Base-by-base conservation (phyloP, 2,113 vertebrate species). In the Seriola quinqueradiata region DNA sequence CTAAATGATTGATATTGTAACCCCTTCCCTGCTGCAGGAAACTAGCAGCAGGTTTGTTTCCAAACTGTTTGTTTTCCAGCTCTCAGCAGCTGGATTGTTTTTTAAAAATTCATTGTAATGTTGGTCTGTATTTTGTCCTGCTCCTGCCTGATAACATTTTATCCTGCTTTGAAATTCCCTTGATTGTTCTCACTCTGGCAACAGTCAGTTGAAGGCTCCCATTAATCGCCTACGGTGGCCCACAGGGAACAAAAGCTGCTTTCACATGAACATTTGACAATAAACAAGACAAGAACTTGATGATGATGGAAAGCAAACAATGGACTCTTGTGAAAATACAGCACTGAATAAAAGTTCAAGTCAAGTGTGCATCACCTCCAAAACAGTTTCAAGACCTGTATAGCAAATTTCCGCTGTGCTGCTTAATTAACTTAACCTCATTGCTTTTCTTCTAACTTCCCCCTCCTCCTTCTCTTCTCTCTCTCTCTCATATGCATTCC, bases 81-180 rank as follows among this genome's bases (percentile, higher is more conserved):
- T 36, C 0, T 34, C 10, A 3, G 48, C 14, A 13, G 46, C 46
- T 25, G 25, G 34, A 10, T 46, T 66, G 4, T 36, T 36, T 36
- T 34, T 8, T 38, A 64, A 28, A 28, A 28, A 28, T 57, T n/a
- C 25, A 21, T 36, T 36, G 3, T 65, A 57, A 46, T 36, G 34
- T 50, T 17, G 23, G 10, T 34, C 7, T 44, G 19, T 9, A 5
- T 48, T 52, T 64, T 9, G 19, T 23, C 14, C 70, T 28, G 16
- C 38, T 64, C 17, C 60, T 66, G 61, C 61, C 34, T 44, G 21
- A 28, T 70, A 61, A 64, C 36, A 55, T 21, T 70, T 68, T 40
- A 58, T 57, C 11, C 36, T 42, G 21, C 40, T 75, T 23, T n/a
- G 19, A 21, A n/a, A n/a, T n/a, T n/a, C n/a, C n/a, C 8, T 16